Base-by-base conservation (phyloP, 2,888 invertebrate species). In the Hemaris fuciformis region DNA sequence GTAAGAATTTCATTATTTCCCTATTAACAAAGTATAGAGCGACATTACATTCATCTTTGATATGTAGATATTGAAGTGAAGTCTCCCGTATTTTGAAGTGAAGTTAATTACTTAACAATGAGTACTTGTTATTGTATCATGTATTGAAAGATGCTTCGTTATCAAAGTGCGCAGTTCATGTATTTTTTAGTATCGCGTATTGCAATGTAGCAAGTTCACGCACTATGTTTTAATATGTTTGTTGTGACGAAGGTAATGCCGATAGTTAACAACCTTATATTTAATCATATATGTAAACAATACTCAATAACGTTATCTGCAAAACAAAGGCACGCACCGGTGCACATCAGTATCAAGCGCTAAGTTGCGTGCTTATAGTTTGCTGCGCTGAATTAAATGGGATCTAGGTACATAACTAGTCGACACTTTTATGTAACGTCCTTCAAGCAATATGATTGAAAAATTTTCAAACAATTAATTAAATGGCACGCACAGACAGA, bases 211-310 rank as follows among this genome's bases (percentile, higher is more conserved):
- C 34, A 23, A 1, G 15, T 25, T 25, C 20, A 15, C 13, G n/a
- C n/a, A n/a, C 38, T n/a, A 25, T 72, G 67, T 57, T 64, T n/a
- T n/a, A n/a, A n/a, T 64, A 68, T 66, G 64, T 64, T 63, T 63
- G 67, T 63, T 56, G 48, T 64, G 63, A 56, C 65, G 79, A 84
- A 84, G 83, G 85, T 77, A 81, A 74, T 56, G 48, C 64, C 73
- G 79, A 80, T 80, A 77, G 73, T 76, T 73, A 71, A 74, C 74
- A 68, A 75, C 75, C 73, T 77, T 72, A 70, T 77, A 74, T 74
- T 74, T 75, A 46, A 25, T 38, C 70, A 64, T 62, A 67, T 75
- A n/a, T n/a, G n/a, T n/a, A 79, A 79, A 80, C 77, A 81, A 74
- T 75, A 69, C 69, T 67, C 64, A 66, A 68, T 70, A 71, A 65